Base-by-base conservation (phyloP, 2,113 vertebrate species). In the Empidonax traillii region DNA sequence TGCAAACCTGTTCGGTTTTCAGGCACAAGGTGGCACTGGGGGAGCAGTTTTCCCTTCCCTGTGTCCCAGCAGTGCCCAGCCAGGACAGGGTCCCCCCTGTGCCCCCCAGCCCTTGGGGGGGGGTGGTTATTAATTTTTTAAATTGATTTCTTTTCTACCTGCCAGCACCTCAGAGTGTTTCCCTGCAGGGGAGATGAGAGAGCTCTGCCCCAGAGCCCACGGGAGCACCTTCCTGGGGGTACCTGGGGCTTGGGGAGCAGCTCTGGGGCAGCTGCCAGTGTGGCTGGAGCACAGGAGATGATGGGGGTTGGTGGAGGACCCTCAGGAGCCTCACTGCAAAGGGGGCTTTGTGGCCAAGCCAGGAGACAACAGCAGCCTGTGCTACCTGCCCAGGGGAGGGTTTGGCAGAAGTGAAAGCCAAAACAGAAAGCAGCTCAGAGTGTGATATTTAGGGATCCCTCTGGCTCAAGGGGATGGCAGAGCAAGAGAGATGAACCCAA, bases 1-100 rank as follows among this genome's bases (percentile, higher is more conserved):
- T 8, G 43, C 62, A 5, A 8, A 35, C 1, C 31, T 73, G 67
- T 90, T 85, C 3, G 53, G 3, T 27, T 66, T 92, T 22, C 71
- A 7, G 78, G 63, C 96, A 94, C 95, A 68, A 90, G 94, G 85
- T 96, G 96, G 96, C 96, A 90, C 90, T 85, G 75, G 11, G 52
- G 41, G 21, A 79, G 39, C 78, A 85, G 52, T 22, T 79, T 82
- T 80, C 10, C 8, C 33, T 10, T 31, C 39, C 44, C 56, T 1
- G 1, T 4, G 25, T 28, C 25, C 19, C 17, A 58, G 5, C 62
- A 2, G 41, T 24, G 79, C 71, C 71, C 81, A 46, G 2, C 8
- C 35, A 12, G 25, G 59, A 10, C 59, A 14, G 31, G 16, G 6
- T 2, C 27, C 31, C 3, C 25, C 44, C 6, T 0, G 21, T 23